Evolutionary conservation across 2,797 vertebrate genomes (phyloP).

Genomic region (Leucoraja ocellata): DNA sequence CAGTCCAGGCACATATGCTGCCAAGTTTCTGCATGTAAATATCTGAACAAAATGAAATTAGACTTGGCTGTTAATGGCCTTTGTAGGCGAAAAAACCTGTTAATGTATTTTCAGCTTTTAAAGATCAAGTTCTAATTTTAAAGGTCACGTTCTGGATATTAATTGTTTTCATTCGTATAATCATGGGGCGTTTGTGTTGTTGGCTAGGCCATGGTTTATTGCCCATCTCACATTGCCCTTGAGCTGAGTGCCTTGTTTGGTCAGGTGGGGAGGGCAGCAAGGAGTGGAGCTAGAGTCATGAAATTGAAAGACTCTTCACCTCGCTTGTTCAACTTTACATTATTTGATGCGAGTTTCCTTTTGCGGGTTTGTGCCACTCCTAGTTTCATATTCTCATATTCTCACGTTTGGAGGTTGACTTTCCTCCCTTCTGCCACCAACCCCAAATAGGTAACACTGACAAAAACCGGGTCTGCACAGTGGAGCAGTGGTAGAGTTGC

Average conservation of each 20-base stretch:
- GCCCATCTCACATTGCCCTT: too few species aligned
- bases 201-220: too few species aligned
- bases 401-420: neutral
- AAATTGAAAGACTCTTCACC: neutral
- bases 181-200: too few species aligned
- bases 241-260: too few species aligned
- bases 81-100: neutral
- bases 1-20: neutral
- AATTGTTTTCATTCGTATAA: too few species aligned
- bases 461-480: too few species aligned
- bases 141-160: too few species aligned
- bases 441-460: too few species aligned
- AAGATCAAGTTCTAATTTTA: too few species aligned
- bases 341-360: neutral
- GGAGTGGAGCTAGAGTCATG: neutral
- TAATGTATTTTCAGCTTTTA: neutral
- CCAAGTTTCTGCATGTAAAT: neutral
- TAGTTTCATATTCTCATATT: neutral
- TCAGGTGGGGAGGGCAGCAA: too few species aligned
- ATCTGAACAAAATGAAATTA: neutral
- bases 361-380: neutral
- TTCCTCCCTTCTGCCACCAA: neutral
- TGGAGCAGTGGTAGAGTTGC: too few species aligned
- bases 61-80: neutral
- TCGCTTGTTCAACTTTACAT: neutral